Conservation (phyloP, 2,888 invertebrate genomes). For the Sialis lutaria region DNA sequence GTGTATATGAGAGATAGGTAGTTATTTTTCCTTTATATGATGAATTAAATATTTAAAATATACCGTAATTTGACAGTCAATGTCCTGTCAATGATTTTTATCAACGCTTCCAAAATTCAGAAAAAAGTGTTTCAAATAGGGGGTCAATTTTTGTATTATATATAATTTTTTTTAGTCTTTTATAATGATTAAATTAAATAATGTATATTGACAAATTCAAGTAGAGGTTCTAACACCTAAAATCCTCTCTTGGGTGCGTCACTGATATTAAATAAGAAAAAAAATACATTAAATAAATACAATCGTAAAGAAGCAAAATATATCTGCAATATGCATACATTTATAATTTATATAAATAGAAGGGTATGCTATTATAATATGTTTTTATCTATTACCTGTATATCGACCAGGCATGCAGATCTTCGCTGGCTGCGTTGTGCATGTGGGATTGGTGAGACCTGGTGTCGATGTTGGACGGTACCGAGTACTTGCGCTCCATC, state of each 20-base stretch:
- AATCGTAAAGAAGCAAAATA: not conserved
- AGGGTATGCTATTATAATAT: not conserved
- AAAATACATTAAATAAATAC: not conserved
- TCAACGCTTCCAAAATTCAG: not conserved
- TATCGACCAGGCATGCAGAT: slow-evolving; percentile 92
- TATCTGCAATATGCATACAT: not conserved
- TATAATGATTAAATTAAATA: too few relatives aligned
- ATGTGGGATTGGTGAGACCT: slow-evolving; percentile 29
- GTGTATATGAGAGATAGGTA: too few relatives aligned
- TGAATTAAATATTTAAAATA: too few relatives aligned
- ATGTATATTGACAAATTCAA: not conserved
- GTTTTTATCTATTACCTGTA: slow-evolving; percentile 41
- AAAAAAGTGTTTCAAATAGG: too few relatives aligned
- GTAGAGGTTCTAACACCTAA: too few relatives aligned
- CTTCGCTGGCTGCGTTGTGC: slow-evolving; percentile 72
- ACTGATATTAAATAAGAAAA: not conserved
- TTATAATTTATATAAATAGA: not conserved
- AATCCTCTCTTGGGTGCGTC: too few relatives aligned
- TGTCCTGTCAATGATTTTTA: too few relatives aligned
- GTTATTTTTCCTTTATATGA: too few relatives aligned
- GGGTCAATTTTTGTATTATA: too few relatives aligned
- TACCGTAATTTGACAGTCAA: too few relatives aligned
- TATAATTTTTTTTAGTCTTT: too few relatives aligned
- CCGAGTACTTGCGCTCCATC: slow-evolving; percentile 72
- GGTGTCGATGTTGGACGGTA: slow-evolving; percentile 65